Percentiles rank a stretch among this genome's conserved stretches.
These are phyloP conservation scores for Leptinotarsa tumamoca DNA, from an alignment of 2,888 invertebrate species.

Conservation along the genomic window DNA sequence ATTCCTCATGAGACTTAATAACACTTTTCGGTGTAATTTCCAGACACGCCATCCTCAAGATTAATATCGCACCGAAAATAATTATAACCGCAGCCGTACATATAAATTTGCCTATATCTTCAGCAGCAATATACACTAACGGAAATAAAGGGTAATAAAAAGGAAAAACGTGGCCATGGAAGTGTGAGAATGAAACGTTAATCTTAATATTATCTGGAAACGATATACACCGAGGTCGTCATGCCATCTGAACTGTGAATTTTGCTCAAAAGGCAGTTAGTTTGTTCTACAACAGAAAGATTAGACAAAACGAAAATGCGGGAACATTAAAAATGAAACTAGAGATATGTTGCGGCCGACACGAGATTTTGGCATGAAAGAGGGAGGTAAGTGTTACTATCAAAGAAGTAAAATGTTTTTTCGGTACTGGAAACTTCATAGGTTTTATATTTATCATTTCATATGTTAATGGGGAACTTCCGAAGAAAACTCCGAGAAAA, in stretches of 20 bases:
- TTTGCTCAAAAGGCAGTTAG: conserved; percentile 22
- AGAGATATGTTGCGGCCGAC: not conserved
- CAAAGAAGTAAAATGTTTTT: not conserved
- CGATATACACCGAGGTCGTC: conserved; percentile 34
- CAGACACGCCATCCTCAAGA: conserved; percentile 18
- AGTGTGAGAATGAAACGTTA: conserved; percentile 47
- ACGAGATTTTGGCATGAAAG: not conserved
- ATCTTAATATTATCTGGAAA: conserved; percentile 46
- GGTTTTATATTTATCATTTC: too few relatives aligned
- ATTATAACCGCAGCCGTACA: conserved; percentile 18
- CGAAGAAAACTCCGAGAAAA: too few relatives aligned
- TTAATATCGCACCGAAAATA: conserved; percentile 19
- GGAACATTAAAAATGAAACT: not conserved
- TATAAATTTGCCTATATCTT: conserved; percentile 14
- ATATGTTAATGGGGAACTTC: too few relatives aligned
- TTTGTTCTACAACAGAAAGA: conserved; percentile 16
- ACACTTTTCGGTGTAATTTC: conserved; percentile 17
- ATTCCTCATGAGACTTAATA: not conserved
- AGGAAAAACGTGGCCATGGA: conserved; percentile 39
- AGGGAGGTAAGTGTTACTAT: not conserved
- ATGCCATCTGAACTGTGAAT: conserved; percentile 41
- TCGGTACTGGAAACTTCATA: not conserved
- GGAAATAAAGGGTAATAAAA: conserved; percentile 39
- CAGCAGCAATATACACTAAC: conserved; percentile 19
- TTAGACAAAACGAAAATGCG: conserved; percentile 18